Evolutionary conservation across 1,140 invertebrate species (phyloP).

Genomic region (Antheraea mylitta): DNA sequence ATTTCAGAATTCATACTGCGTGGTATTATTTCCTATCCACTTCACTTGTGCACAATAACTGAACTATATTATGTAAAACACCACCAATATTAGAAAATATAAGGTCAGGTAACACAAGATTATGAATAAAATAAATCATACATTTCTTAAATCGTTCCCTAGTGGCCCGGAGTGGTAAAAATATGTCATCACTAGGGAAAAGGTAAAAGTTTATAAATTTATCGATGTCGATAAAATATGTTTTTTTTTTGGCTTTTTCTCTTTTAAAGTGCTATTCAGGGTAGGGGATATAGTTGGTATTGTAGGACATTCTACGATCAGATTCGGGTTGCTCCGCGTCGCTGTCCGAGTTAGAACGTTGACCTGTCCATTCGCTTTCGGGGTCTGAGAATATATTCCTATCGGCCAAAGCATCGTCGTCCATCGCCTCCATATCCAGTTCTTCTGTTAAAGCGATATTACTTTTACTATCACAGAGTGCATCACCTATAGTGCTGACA

Average conservation of each 20-base stretch:
- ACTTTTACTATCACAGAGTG: not conserved
- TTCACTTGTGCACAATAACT: too few species aligned
- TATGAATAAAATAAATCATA: too few species aligned
- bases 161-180: too few species aligned
- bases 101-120: too few species aligned
- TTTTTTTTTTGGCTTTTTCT: not conserved
- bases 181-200: not conserved
- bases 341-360: slow-evolving; percentile 41
- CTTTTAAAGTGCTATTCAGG: slow-evolving; percentile 18
- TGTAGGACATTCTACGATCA: slow-evolving; percentile 36
- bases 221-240: not conserved
- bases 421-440: slow-evolving; percentile 50
- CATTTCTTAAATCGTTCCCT: too few species aligned
- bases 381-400: slow-evolving; percentile 73
- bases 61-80: too few species aligned
- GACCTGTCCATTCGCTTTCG: slow-evolving; percentile 67
- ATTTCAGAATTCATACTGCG: too few species aligned
- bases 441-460: slow-evolving; percentile 40
- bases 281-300: slow-evolving; percentile 27
- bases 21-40: too few species aligned
- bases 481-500: too few species aligned
- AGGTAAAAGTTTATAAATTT: not conserved
- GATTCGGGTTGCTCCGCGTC: slow-evolving; percentile 68
- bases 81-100: too few species aligned
- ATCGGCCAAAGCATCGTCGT: slow-evolving; percentile 55